A percentile compares a stretch with the other conserved stretches of the same genome.
Conservation (phyloP, 2,113 vertebrate species). For the Bostrychus sinensis region DNA sequence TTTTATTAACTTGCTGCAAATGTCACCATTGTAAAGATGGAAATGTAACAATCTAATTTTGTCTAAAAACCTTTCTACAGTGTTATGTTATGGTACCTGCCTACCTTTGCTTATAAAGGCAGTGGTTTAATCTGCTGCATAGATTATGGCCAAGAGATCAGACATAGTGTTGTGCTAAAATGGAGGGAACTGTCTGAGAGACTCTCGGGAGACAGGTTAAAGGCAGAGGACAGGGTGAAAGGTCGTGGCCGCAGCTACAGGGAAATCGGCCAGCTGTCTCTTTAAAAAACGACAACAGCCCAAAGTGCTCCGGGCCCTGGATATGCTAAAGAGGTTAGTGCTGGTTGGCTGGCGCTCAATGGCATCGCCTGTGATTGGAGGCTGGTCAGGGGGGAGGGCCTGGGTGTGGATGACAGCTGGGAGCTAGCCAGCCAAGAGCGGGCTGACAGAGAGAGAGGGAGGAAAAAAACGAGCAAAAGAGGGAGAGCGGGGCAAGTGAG, state of each 20-base stretch:
- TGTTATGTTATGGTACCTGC: no score
- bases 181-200: conserved; percentile 69
- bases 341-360: conserved; percentile 77
- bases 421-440: conserved; percentile 79
- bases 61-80: no score
- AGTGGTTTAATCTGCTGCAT: conserved; percentile 1
- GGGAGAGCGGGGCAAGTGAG: conserved; percentile 68
- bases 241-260: conserved; percentile 63
- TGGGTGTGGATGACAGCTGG: conserved; percentile 82
- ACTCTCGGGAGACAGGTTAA: conserved; percentile 61
- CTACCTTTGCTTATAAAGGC: background rate
- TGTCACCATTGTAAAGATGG: no score
- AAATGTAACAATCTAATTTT: no score
- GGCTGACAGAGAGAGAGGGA: conserved; percentile 76
- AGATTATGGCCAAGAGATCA: conserved; percentile 23
- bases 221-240: conserved; percentile 70
- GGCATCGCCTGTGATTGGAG: conserved; percentile 70
- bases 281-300: conserved; percentile 82
- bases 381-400: conserved; percentile 67
- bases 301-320: conserved; percentile 58
- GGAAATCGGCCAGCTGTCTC: conserved; percentile 79
- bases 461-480: conserved; percentile 70
- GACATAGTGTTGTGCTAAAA: conserved; percentile 61
- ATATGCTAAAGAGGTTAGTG: conserved; percentile 81
- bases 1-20: no score